These are phyloP conservation scores for Fukomys damarensis DNA, from an alignment of 2,113 vertebrate species.

Conservation along the genomic window DNA sequence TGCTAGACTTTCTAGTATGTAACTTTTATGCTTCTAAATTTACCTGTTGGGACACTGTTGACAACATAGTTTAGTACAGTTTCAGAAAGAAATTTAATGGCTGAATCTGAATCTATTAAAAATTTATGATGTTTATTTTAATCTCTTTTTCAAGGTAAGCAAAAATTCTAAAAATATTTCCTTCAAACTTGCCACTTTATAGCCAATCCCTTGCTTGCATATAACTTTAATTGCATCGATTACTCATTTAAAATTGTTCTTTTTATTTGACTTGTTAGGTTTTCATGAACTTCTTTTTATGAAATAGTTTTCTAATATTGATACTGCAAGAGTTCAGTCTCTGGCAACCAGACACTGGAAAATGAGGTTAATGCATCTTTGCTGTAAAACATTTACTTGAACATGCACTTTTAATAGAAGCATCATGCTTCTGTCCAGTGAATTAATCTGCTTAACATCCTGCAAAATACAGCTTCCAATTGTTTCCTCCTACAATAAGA, in stretches of 20 bases:
- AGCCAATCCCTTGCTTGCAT: slow-evolving; percentile 3
- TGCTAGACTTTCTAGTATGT: slow-evolving; percentile 49
- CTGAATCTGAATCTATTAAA: slow-evolving; percentile 39
- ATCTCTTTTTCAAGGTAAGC: slow-evolving; percentile 48
- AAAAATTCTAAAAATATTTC: slow-evolving; percentile 61
- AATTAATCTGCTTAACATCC: neutral
- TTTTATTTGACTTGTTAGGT: slow-evolving; percentile 8
- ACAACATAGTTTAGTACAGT: neutral
- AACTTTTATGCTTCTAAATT: slow-evolving; percentile 65
- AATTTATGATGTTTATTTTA: slow-evolving; percentile 36
- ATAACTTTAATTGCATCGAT: slow-evolving; percentile 43
- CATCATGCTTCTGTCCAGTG: neutral
- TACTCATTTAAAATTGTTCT: slow-evolving; percentile 31
- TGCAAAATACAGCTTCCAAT: neutral
- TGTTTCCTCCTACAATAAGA: neutral
- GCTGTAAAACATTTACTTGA: slow-evolving; percentile 3
- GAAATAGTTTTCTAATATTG: slow-evolving; percentile 3
- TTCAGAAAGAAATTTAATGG: slow-evolving; percentile 69
- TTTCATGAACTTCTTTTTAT: neutral
- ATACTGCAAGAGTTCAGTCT: neutral
- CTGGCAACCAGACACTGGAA: neutral
- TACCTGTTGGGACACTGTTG: slow-evolving; percentile 31
- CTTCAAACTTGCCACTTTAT: slow-evolving; percentile 54
- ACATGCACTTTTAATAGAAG: neutral
- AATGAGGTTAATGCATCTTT: neutral